Percentiles rank a stretch among this genome's conserved stretches.
These are phyloP conservation scores for Phalacrocorax pelagicus DNA, from an alignment of 2,113 vertebrate species.

Conservation along the genomic window DNA sequence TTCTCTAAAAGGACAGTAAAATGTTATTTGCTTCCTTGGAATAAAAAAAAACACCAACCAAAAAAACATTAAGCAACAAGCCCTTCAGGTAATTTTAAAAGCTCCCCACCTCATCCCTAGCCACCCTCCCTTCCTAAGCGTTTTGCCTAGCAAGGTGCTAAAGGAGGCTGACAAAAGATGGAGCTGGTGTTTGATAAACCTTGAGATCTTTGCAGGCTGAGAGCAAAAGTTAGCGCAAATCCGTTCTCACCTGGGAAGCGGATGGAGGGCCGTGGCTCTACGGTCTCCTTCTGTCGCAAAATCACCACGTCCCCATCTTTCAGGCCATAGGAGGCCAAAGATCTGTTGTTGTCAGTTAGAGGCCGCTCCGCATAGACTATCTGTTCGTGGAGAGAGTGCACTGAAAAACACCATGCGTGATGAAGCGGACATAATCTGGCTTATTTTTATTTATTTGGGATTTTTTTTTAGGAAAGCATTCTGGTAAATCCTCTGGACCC, in stretches of 20 bases:
- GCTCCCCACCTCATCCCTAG: not conserved
- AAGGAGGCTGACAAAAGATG: not conserved
- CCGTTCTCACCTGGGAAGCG: constrained; percentile 78
- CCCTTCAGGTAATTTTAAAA: not conserved
- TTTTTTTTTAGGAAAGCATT: rapidly evolving
- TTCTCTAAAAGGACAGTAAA: not conserved
- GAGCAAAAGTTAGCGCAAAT: not conserved
- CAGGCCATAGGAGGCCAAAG: constrained; percentile 92
- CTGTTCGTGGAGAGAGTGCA: constrained; percentile 62
- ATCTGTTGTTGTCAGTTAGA: constrained; percentile 89
- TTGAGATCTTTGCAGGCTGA: rapidly evolving
- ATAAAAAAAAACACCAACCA: not conserved
- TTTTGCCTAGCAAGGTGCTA: not conserved
- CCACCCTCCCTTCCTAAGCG: too few species aligned
- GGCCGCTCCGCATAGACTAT: constrained; percentile 89
- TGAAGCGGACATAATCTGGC: too few species aligned
- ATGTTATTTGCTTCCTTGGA: not conserved
- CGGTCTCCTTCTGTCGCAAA: constrained; percentile 83
- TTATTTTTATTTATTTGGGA: too few species aligned
- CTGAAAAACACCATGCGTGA: not conserved
- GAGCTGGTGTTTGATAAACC: not conserved
- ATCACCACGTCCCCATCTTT: constrained; percentile 97
- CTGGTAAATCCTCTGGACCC: not conserved
- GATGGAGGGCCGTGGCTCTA: constrained; percentile 79
- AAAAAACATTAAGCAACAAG: not conserved